Evolutionary conservation across 2,888 invertebrate species (phyloP), one percentile per base, ranked within the genome.

Genomic region (Carpatolechia fugitivella): DNA sequence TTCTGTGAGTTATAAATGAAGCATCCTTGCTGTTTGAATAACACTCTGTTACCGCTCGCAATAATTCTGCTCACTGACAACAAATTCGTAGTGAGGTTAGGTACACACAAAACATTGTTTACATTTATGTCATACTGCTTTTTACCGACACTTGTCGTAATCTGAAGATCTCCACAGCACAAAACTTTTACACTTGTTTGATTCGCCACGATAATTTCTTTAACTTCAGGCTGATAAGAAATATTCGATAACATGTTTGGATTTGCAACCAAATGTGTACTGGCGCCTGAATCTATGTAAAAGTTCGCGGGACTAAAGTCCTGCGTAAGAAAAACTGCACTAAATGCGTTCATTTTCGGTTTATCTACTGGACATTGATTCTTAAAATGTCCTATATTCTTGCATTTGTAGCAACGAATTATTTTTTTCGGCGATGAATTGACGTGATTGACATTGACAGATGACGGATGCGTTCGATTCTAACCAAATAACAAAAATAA

Each of bases 181-280:
- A 56, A 14, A 5, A 69, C 69, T 14, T 60, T 60, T 20, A 68
- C 52, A n/a, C 24, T 57, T 29, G 38, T 48, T 44, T 61, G 46
- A 31, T 70, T 67, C 41, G 68, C 68, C 16, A 64, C 64, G n/a
- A 67, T 47, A 36, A 68, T 68, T 31, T 65, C n/a, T n/a, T n/a
- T n/a, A n/a, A n/a, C n/a, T n/a, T n/a, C n/a, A n/a, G n/a, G n/a
- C n/a, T n/a, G n/a, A 11, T 48, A 38, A 16, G 51, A 60, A 16
- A 52, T 44, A 57, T 66, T 61, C 41, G 18, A 33, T 16, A 69
- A 38, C 57, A 46, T 24, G 24, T 38, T 55, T 20, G 20, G 29
- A 40, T 52, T 29, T 3, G 57, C 44, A 0, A 56, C 46, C 33
- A 63, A 18, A 48, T 63, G 65, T 0, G 46, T 52, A 33, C 68